phyloP scores from a whole-genome alignment of 2,888 invertebrate genomes.

The Alviniconcha strummeri region DNA sequence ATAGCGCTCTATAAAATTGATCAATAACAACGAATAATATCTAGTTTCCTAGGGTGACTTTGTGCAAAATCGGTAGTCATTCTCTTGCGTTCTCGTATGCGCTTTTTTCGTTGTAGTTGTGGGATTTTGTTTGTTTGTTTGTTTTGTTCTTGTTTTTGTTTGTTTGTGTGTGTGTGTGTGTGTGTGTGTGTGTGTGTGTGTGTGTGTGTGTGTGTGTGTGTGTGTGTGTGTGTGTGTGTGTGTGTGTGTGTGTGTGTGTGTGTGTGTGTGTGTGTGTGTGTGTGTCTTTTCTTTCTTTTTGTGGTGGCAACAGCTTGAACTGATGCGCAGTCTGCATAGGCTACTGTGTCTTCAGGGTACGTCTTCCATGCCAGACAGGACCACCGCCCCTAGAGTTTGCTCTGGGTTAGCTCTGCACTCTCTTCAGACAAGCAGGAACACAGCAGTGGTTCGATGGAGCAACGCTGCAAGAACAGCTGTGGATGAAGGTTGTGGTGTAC shows the following conservation, averaged over 20 bases:
- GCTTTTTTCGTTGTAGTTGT: too few relatives aligned
- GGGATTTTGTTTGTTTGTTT: neutral
- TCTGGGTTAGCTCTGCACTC: neutral
- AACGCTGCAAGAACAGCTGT: too few relatives aligned
- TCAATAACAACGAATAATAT: neutral
- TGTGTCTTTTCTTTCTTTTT: neutral
- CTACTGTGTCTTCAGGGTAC: neutral
- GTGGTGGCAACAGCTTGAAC: neutral
- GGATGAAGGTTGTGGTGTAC: too few relatives aligned
- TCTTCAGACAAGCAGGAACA: neutral
- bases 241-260: neutral
- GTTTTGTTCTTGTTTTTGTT: too few relatives aligned
- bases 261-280: slow-evolving; percentile 1
- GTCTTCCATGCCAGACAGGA: neutral
- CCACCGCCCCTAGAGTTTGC: neutral
- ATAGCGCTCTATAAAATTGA: too few relatives aligned
- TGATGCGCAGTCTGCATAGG: neutral
- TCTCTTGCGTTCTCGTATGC: too few relatives aligned
- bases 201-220: neutral
- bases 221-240: neutral
- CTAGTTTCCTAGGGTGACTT: neutral
- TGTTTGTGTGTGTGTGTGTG: neutral
- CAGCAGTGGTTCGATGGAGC: neutral
- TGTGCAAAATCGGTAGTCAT: too few relatives aligned
- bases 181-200: neutral